phyloP scores from a whole-genome alignment of 2,888 invertebrate species.

The Leistus spinibarbis region DNA sequence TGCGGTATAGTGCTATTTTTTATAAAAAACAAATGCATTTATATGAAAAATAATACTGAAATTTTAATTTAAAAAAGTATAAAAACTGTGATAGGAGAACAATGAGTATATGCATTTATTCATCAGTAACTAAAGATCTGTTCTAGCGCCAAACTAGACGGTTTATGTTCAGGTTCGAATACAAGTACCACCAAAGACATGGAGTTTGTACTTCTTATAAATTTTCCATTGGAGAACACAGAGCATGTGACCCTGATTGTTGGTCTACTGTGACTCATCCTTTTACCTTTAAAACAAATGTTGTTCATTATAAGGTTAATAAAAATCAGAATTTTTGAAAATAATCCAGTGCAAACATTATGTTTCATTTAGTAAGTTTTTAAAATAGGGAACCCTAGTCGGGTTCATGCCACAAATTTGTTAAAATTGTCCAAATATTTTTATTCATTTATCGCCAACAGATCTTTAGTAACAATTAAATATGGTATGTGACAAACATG shows the following conservation, averaged over 20 bases:
- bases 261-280: too few species aligned
- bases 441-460: slow-evolving; percentile 14
- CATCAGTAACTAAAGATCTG: slow-evolving; percentile 25
- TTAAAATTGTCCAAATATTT: neutral
- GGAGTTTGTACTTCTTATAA: too few species aligned
- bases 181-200: too few species aligned
- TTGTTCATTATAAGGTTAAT: too few species aligned
- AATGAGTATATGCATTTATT: slow-evolving; percentile 28
- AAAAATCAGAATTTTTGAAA: neutral
- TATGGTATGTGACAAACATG: slow-evolving; percentile 10
- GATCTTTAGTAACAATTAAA: slow-evolving; percentile 28
- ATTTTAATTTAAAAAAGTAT: slow-evolving; percentile 37
- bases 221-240: too few species aligned
- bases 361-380: neutral
- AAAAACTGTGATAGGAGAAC: slow-evolving; percentile 32
- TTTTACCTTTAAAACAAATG: too few species aligned
- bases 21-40: slow-evolving; percentile 36
- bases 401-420: neutral
- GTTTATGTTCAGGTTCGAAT: too few species aligned
- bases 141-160: too few species aligned
- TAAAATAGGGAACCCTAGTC: neutral
- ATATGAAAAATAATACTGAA: slow-evolving; percentile 39
- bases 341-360: neutral
- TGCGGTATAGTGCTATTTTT: slow-evolving; percentile 3
- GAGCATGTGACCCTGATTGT: too few species aligned